A percentile compares a stretch with the other conserved stretches of the same genome.
Evolutionary conservation across 2,888 invertebrate species (phyloP).

Genomic region (Heterodera filipjevi): DNA sequence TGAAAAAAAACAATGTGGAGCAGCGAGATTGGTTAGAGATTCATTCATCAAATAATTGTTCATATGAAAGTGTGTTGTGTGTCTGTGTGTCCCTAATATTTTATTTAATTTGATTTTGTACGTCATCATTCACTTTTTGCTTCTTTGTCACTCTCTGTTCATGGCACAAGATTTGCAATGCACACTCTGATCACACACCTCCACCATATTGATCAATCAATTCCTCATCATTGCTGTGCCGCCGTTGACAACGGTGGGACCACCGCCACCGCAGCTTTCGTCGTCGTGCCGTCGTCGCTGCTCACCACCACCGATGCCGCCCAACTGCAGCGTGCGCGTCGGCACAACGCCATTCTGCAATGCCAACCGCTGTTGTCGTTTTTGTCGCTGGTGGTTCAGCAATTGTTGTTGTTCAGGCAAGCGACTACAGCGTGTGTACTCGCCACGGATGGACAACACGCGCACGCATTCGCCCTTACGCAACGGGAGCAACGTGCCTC

Average conservation of each 20-base stretch:
- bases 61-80: neutral
- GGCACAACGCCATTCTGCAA: slow-evolving; percentile 38
- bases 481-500: slow-evolving; percentile 33
- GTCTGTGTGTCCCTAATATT: neutral
- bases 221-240: no score
- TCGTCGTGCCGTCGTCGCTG: neutral
- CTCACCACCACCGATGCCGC: no score
- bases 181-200: no score
- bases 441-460: slow-evolving; percentile 47
- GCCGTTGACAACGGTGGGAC: no score
- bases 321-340: slow-evolving; percentile 32
- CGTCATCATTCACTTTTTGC: neutral
- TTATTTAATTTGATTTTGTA: neutral
- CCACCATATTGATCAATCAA: no score
- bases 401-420: no score
- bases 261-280: no score
- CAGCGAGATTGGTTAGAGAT: neutral
- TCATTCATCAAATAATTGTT: neutral
- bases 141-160: no score
- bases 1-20: neutral
- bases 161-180: no score
- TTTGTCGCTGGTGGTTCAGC: neutral
- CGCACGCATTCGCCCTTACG: slow-evolving; percentile 50
- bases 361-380: neutral
- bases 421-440: slow-evolving; percentile 44